Percentiles rank a stretch among this genome's conserved stretches.
phyloP scores from a whole-genome alignment of 2,888 invertebrate species.

The Acanthosoma haemorrhoidale region DNA sequence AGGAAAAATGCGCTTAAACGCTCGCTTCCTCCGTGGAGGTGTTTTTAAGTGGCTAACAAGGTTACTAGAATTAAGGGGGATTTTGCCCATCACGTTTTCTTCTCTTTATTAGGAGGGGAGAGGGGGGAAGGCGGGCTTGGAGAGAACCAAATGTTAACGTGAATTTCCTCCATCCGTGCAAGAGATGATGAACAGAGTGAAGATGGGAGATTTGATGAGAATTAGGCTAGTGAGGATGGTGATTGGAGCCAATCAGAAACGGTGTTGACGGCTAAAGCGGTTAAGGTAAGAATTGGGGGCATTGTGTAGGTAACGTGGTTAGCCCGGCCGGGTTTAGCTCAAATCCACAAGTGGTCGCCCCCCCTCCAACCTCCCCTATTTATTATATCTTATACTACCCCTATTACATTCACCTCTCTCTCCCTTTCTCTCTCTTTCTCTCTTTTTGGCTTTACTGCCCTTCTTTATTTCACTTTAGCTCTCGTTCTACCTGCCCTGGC shows the following conservation, averaged over 20 bases:
- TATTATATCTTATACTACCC: neutral
- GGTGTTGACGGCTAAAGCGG: neutral
- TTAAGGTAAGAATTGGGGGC: neutral
- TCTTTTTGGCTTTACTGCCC: neutral
- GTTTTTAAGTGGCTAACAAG: constrained; percentile 16
- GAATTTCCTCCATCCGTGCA: too few relatives aligned
- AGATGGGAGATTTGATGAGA: too few relatives aligned
- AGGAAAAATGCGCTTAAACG: neutral
- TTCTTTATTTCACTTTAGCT: neutral
- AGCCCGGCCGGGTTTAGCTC: neutral
- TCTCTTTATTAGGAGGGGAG: too few relatives aligned
- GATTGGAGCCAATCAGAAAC: neutral
- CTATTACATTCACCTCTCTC: neutral
- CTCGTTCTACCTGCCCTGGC: neutral
- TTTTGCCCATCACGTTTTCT: neutral
- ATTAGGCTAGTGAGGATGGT: too few relatives aligned
- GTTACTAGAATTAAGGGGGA: neutral
- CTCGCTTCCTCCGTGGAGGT: constrained; percentile 8
- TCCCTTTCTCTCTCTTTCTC: neutral
- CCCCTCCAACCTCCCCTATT: neutral
- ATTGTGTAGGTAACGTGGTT: neutral
- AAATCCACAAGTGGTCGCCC: neutral
- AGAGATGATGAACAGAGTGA: too few relatives aligned
- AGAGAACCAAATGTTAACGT: too few relatives aligned
- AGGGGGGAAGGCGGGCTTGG: too few relatives aligned